phyloP scores from a whole-genome alignment of 92 coral and sea anemone genomes.

The Umimayanthus kanabou region DNA sequence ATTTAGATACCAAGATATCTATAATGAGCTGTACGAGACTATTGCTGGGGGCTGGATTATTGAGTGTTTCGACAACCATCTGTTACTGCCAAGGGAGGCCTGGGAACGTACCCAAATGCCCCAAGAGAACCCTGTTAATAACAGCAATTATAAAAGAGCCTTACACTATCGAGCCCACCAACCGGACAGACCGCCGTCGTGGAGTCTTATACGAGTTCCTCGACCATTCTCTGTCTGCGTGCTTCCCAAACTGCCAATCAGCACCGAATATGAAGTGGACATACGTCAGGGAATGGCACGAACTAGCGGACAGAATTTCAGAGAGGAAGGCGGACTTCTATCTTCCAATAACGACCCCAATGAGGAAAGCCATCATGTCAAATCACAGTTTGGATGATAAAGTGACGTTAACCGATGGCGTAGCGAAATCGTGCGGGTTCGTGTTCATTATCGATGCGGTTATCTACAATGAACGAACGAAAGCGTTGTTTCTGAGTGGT shows the following conservation, averaged over 20 bases:
- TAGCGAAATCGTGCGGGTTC: not conserved
- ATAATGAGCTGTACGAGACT: not conserved
- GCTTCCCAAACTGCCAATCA: not conserved
- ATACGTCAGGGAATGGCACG: not conserved
- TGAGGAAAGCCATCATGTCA: not conserved
- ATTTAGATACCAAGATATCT: not conserved
- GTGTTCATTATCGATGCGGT: conserved; percentile 13
- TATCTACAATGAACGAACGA: not conserved
- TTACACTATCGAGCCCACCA: not conserved
- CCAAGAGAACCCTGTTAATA: conserved; percentile 12
- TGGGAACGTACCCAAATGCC: not conserved
- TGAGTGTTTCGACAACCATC: not conserved
- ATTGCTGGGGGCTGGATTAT: not conserved
- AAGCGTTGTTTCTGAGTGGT: not conserved
- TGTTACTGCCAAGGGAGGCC: not conserved
- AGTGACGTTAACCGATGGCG: not conserved
- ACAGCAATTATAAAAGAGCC: conserved; percentile 4
- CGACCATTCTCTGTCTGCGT: not conserved
- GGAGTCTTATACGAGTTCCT: conserved; percentile 14
- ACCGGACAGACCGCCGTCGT: not conserved
- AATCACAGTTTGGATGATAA: not conserved
- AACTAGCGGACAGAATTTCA: not conserved
- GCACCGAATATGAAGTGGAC: not conserved
- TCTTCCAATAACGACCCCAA: conserved; percentile 24
- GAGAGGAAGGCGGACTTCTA: conserved; percentile 1